phyloP scores from a whole-genome alignment of 1,140 invertebrate genomes.

The Philotrypesis tridentata region DNA sequence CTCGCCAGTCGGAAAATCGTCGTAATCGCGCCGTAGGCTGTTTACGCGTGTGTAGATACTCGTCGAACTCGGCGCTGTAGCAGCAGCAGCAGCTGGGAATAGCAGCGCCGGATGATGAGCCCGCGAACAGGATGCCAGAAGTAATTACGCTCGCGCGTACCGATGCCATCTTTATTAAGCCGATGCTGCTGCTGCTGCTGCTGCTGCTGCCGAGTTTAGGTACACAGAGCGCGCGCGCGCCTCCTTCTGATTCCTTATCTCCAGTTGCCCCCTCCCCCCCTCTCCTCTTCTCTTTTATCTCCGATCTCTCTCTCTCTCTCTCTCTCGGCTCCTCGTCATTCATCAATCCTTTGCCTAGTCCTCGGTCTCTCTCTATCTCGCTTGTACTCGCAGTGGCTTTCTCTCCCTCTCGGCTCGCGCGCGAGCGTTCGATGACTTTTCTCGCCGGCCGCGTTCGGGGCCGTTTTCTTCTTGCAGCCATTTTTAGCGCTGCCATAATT shows the following conservation, averaged over 20 bases:
- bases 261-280: neutral
- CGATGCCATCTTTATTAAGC: conserved; percentile 40
- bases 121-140: conserved; percentile 16
- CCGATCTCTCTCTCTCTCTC: too few relatives aligned
- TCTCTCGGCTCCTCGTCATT: neutral
- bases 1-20: neutral
- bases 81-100: neutral
- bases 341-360: neutral
- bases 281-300: neutral
- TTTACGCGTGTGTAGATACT: too few relatives aligned
- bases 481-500: conserved; percentile 9
- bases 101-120: conserved; percentile 8
- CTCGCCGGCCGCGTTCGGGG: neutral
- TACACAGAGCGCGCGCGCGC: too few relatives aligned
- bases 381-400: too few relatives aligned
- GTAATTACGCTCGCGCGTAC: conserved; percentile 23
- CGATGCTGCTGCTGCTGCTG: neutral
- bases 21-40: neutral
- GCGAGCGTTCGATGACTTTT: conserved; percentile 4
- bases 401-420: neutral
- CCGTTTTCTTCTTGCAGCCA: neutral
- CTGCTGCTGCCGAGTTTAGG: neutral
- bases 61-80: neutral
- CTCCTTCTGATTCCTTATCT: conserved; percentile 3
- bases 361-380: neutral